Evolutionary conservation across 1,140 invertebrate species (phyloP), one percentile per base, ranked within the genome.

Genomic region (Laodelphax striatellus): DNA sequence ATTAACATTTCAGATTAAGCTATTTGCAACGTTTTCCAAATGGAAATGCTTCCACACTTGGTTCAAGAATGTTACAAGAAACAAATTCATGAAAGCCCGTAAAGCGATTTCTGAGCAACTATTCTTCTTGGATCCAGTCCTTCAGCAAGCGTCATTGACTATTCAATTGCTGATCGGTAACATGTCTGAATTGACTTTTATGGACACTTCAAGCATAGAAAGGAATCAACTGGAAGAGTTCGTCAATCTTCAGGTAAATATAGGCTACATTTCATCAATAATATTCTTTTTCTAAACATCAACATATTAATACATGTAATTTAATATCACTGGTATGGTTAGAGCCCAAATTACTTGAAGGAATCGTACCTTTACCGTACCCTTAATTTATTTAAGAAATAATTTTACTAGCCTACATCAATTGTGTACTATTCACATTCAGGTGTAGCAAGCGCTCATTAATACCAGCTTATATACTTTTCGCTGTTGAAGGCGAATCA

Each of bases 21-120:
- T 82, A 21, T 92, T 92, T 70, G 73, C 75, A 17, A 70, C 81
- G 21, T 92, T 86, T 69, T 79, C 85, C 11, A 79, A 82, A 54
- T 92, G 89, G 88, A 92, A 91, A 72, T 82, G 85, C 0, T 90
- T 92, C 70, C 86, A 83, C 66, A 78, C 86, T 0, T 92, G 90
- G 90, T 75, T 80, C 42, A 87, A 87, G 67, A 83, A 82, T n/a
- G 80, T 92, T 16, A 73, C 80, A 22, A 82, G 79, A 63, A 78
- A 79, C 41, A 92, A 90, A 71, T 80, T 84, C 52, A 75, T 70
- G 43, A 70, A 72, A 9, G 80, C 82, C 0, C 79, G 78, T 14
- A 79, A 76, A 44, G 72, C 74, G 60, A 67, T 93, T 0, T 73
- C 79, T 14, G 78, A 83, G 34, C 81, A 85, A 69, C 72, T 91